These are phyloP conservation scores for Antechinus flavipes DNA, from an alignment of 2,113 vertebrate species.

Conservation along the genomic window DNA sequence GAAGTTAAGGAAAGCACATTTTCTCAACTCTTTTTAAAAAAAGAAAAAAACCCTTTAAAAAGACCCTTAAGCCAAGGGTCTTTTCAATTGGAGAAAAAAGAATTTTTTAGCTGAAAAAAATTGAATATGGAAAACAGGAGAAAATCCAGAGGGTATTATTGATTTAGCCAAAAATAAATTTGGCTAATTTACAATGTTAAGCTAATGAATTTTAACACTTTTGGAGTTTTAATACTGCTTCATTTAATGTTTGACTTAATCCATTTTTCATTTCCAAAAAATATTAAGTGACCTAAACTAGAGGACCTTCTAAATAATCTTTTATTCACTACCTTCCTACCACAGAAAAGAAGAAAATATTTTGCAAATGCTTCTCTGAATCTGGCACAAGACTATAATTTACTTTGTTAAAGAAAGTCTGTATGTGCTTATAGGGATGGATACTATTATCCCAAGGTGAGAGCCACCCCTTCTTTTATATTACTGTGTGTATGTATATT, in stretches of 20 bases:
- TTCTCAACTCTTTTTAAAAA: neutral
- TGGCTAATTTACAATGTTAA: neutral
- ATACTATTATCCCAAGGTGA: neutral
- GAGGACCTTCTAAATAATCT: constrained; percentile 25
- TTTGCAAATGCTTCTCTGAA: neutral
- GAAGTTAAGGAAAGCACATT: neutral
- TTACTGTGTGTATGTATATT: neutral
- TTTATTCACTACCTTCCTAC: constrained; percentile 18
- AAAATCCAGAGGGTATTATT: neutral
- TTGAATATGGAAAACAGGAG: neutral
- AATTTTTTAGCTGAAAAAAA: constrained; percentile 23
- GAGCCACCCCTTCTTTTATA: neutral
- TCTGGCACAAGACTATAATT: constrained; percentile 5
- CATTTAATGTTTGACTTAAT: constrained; percentile 34
- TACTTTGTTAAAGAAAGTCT: constrained; percentile 32
- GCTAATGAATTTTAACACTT: constrained; percentile 2
- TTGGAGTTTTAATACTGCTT: constrained; percentile 9
- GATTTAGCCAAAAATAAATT: constrained; percentile 28
- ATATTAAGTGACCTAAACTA: constrained; percentile 7
- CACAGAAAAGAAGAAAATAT: constrained; percentile 7
- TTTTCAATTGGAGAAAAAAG: neutral
- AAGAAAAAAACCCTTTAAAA: too few species aligned
- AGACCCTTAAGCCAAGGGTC: neutral
- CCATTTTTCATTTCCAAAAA: constrained; percentile 25
- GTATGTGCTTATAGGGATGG: neutral